Percentiles rank a stretch among this genome's conserved stretches.
phyloP scores from a whole-genome alignment of 2,888 invertebrate species.

The Drosophila antonietae region DNA sequence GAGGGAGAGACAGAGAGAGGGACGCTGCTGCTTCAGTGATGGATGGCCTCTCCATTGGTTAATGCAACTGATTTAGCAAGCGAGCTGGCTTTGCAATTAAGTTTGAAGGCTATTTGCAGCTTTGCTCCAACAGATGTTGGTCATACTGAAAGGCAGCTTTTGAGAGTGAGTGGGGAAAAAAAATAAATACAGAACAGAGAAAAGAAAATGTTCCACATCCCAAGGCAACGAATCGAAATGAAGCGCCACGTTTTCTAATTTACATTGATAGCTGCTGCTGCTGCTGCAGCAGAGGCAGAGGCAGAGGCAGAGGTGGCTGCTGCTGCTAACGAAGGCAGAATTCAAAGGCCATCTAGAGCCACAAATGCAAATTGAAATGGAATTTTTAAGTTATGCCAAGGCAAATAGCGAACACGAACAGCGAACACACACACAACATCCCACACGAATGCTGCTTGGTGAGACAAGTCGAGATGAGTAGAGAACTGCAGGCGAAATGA shows the following conservation, averaged over 20 bases:
- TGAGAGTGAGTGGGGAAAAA: conserved; percentile 13
- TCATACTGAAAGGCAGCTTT: conserved; percentile 50
- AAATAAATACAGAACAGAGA: conserved; percentile 19
- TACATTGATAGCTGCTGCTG: conserved; percentile 70
- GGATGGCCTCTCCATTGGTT: conserved; percentile 47
- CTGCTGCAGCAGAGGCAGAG: conserved; percentile 41
- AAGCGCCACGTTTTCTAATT: conserved; percentile 68
- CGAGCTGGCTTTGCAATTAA: conserved; percentile 68
- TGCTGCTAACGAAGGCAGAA: conserved; percentile 62
- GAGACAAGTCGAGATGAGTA: conserved; percentile 15
- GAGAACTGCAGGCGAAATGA: conserved; percentile 46
- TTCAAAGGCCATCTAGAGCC: conserved; percentile 66
- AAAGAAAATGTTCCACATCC: conserved; percentile 34
- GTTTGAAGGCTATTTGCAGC: conserved; percentile 68
- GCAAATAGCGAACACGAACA: conserved; percentile 44
- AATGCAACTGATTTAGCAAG: conserved; percentile 74
- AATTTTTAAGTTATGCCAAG: conserved; percentile 78
- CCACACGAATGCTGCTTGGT: conserved; percentile 19
- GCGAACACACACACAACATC: background rate
- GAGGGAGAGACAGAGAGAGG: background rate
- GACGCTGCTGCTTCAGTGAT: no score
- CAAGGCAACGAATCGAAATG: conserved; percentile 72
- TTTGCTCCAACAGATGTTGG: conserved; percentile 25
- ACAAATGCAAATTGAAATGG: conserved; percentile 75
- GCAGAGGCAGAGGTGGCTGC: background rate